Percentiles rank a stretch among this genome's conserved stretches.
These are phyloP conservation scores for Rugalucina vietnamica DNA, from an alignment of 2,888 invertebrate species.

Conservation along the genomic window DNA sequence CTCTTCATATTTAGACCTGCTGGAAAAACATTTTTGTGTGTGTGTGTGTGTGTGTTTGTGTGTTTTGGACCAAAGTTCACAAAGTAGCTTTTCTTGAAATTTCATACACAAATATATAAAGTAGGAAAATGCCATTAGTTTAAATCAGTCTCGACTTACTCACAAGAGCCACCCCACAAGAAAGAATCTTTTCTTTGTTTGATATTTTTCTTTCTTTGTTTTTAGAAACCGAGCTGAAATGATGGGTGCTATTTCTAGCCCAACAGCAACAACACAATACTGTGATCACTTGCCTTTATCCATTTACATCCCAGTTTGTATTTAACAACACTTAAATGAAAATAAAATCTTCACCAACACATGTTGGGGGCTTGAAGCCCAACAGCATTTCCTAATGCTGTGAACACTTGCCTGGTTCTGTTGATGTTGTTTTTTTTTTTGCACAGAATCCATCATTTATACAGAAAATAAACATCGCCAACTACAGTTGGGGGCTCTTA, in stretches of 20 bases:
- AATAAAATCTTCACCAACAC: conserved; percentile 49
- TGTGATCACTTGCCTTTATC: conserved; percentile 59
- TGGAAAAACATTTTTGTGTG: too few relatives aligned
- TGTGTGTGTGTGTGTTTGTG: too few relatives aligned
- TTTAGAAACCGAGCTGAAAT: too few relatives aligned
- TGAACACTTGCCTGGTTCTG: conserved; percentile 54
- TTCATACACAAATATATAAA: too few relatives aligned
- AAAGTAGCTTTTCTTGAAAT: too few relatives aligned
- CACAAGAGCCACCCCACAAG: too few relatives aligned
- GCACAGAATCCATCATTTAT: not conserved
- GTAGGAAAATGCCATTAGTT: too few relatives aligned
- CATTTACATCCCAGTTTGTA: not conserved
- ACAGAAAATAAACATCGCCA: conserved; percentile 53
- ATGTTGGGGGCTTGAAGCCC: conserved; percentile 56
- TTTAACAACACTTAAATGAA: not conserved
- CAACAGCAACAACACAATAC: conserved; percentile 47
- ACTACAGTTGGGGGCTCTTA: conserved; percentile 63
- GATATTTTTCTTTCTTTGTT: too few relatives aligned
- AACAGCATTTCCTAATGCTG: conserved; percentile 35
- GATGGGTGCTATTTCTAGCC: conserved; percentile 59
- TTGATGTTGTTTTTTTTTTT: not conserved
- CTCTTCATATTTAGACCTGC: too few relatives aligned
- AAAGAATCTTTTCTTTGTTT: too few relatives aligned
- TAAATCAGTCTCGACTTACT: too few relatives aligned
- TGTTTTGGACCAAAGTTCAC: too few relatives aligned